Evolutionary conservation across 2,888 invertebrate genomes (phyloP), one percentile per base, ranked within the genome.

Genomic region (Catocala fraxini): DNA sequence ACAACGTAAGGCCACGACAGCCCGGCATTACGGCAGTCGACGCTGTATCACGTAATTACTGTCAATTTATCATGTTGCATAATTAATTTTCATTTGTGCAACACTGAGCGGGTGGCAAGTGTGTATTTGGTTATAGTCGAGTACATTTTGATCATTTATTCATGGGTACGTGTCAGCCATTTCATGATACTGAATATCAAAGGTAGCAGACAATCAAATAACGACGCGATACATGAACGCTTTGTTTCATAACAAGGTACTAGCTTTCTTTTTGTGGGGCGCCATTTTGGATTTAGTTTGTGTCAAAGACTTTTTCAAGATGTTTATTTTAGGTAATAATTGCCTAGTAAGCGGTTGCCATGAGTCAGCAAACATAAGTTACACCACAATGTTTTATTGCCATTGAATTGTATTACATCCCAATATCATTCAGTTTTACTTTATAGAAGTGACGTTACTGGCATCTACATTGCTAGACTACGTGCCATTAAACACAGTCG

Each of bases 1-100:
- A 25, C 25, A 25, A 25, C 25, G 35, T 65, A 67, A 62, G 54
- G 47, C 47, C 46, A 60, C 68, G 57, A 68, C 59, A 65, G 53
- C 56, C 55, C 49, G 58, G 52, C 65, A 61, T 73, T 68, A 68
- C 62, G 56, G 43, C 43, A 55, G 70, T 77, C 82, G 75, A 68
- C 84, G 77, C 81, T 77, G 78, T 80, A 71, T 74, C 82, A 81
- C 73, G 81, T 82, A 88, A 91, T 91, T 91, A 90, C 75, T 87
- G 89, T 89, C 91, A 90, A 90, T 90, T 90, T 90, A 88, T 88
- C 81, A 83, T 80, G 75, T 81, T 91, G 87, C 88, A 91, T 91
- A 88, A 90, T 91, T 90, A 89, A 91, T 89, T 88, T 86, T 88
- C 89, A 89, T 89, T 89, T 87, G 89, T 85, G 85, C 77, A 66